phyloP scores from a whole-genome alignment of 2,113 vertebrate species.

The Sinocyclocheilus maitianheensis region DNA sequence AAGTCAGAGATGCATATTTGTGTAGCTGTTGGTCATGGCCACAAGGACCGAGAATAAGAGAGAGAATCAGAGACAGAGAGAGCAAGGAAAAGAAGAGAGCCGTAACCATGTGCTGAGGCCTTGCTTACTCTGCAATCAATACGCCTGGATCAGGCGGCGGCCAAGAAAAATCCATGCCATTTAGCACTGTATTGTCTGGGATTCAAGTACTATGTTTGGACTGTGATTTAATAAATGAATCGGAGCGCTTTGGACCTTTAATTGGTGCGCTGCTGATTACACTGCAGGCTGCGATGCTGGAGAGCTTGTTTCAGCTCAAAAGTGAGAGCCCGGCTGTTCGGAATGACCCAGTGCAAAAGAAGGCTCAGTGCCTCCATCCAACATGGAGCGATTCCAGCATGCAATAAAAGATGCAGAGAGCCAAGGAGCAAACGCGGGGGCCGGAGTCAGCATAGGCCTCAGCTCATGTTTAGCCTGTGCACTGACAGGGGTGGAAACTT shows the following conservation, averaged over 20 bases:
- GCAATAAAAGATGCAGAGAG: conserved; percentile 28
- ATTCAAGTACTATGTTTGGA: conserved; percentile 29
- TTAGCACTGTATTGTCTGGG: conserved; percentile 52
- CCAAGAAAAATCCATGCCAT: conserved; percentile 52
- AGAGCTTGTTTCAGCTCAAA: conserved; percentile 16
- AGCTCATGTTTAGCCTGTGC: conserved; percentile 16
- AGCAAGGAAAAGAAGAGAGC: not conserved
- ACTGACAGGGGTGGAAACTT: conserved; percentile 21
- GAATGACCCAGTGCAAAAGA: conserved; percentile 17
- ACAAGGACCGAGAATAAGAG: not conserved
- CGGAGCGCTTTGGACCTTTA: conserved; percentile 41
- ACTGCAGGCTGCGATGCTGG: conserved; percentile 12
- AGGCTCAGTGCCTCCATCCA: not conserved
- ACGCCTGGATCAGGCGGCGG: conserved; percentile 41
- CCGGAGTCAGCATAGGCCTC: not conserved
- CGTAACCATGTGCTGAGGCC: not conserved
- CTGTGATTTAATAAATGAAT: conserved; percentile 56
- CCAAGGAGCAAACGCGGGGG: conserved; percentile 6
- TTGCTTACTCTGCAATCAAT: conserved; percentile 51
- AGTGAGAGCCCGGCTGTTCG: conserved; percentile 30
- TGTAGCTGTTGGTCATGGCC: not conserved
- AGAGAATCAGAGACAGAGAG: not conserved
- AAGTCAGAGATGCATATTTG: not conserved
- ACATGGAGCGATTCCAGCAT: conserved; percentile 30
- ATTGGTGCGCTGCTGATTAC: conserved; percentile 45